Evolutionary conservation across 1,140 invertebrate species (phyloP), one percentile per base, ranked within the genome.

Genomic region (Halictus rubicundus): DNA sequence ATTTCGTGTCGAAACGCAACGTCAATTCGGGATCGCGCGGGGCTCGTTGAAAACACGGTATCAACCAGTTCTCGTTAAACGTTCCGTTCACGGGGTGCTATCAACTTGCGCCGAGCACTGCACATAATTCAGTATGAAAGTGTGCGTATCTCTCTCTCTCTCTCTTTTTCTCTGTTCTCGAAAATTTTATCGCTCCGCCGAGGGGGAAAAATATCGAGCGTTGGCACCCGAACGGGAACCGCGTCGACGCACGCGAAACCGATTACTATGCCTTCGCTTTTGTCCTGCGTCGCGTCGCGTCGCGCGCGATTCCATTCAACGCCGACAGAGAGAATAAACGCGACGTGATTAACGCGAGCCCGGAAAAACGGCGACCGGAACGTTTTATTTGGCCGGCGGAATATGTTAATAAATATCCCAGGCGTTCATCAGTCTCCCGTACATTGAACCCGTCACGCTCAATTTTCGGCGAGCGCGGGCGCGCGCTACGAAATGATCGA

Each of bases 401-500:
- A 70, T 27, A 70, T 70, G 19, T 63, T 63, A 71, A 71, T 49
- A 71, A 71, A 71, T 78, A 57, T 49, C 9, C 27, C 21, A 0
- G 49, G 16, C 64, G 32, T 68, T 52, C 19, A 32, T 73, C 60
- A 37, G 23, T 64, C 23, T 46, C n/a, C 25, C 27, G 57, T 72
- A 54, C 64, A 69, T 64, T 72, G 60, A 78, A 78, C 59, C 42
- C 42, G 27, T 63, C 74, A 39, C 32, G 32, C n/a, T 64, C 27
- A 49, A 69, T 77, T 77, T 77, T 54, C 27, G 39, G 49, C 16
- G 16, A 14, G 49, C 42, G 49, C 16, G 16, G 4, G 49, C 42
- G 0, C 39, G 27, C 66, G 14, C 54, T 54, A 21, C 23, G 60
- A 42, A 39, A 64, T 77, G 65, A 77, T 78, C 76, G 76, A 78